phyloP scores from a whole-genome alignment of 2,888 invertebrate species.

The Lasius fuliginosus region DNA sequence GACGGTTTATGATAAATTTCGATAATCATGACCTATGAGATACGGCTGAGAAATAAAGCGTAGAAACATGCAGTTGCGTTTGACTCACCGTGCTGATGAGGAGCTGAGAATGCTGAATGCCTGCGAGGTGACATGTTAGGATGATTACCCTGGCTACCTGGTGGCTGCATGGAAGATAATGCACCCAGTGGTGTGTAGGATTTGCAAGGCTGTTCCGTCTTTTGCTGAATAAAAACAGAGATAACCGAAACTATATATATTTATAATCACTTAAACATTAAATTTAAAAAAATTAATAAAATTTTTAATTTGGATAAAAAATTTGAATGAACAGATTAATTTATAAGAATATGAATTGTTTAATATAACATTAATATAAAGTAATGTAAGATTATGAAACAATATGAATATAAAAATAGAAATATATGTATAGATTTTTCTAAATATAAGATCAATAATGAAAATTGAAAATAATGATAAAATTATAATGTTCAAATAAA shows the following conservation, averaged over 20 bases:
- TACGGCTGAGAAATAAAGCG: slow-evolving; percentile 78
- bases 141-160: slow-evolving; percentile 87
- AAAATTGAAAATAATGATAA: no score
- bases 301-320: background rate
- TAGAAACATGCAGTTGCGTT: slow-evolving; percentile 48
- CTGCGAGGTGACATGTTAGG: slow-evolving; percentile 85
- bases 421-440: background rate
- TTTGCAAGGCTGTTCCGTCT: slow-evolving; percentile 87
- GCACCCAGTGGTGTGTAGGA: slow-evolving; percentile 95
- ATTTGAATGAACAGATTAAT: background rate
- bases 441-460: background rate
- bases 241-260: slow-evolving; percentile 17
- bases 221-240: slow-evolving; percentile 74
- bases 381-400: background rate
- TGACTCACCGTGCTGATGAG: slow-evolving; percentile 88
- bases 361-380: background rate
- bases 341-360: background rate
- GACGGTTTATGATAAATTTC: background rate
- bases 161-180: slow-evolving; percentile 95
- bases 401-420: background rate
- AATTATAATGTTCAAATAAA: no score
- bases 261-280: background rate
- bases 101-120: slow-evolving; percentile 87
- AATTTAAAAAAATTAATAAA: background rate
- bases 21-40: slow-evolving; percentile 17